These are phyloP conservation scores for Falcunculus frontatus DNA, from an alignment of 2,113 vertebrate genomes.

Conservation along the genomic window DNA sequence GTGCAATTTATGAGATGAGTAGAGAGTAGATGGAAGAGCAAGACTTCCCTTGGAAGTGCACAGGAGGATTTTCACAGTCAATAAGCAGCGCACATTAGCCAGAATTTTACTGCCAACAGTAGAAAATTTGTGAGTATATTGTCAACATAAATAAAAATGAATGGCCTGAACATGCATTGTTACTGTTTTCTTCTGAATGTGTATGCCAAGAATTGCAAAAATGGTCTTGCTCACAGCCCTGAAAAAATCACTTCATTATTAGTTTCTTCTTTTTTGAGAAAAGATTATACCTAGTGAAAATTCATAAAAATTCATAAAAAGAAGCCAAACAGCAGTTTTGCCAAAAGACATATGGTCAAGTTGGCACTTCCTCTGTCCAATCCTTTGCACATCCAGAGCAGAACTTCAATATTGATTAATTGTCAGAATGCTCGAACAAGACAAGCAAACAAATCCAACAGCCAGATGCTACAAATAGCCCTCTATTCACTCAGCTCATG, in stretches of 20 bases:
- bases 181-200: background rate
- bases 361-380: background rate
- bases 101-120: background rate
- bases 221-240: background rate
- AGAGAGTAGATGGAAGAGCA: background rate
- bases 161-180: background rate
- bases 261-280: background rate
- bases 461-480: background rate
- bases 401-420: background rate
- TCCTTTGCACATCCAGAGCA: background rate
- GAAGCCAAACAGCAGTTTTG: background rate
- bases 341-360: background rate
- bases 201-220: background rate
- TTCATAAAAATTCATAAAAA: background rate
- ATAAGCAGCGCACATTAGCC: background rate
- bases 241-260: background rate
- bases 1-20: background rate
- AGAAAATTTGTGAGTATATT: background rate
- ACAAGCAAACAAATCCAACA: background rate
- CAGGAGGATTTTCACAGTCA: background rate
- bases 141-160: background rate
- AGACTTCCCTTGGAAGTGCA: background rate
- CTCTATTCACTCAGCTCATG: background rate
- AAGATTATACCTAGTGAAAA: background rate
- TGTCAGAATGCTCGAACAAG: accelerated